Percentiles rank a stretch among this genome's conserved stretches.
Conservation (phyloP, 2,113 vertebrate genomes). For the Oncorhynchus gorbuscha region DNA sequence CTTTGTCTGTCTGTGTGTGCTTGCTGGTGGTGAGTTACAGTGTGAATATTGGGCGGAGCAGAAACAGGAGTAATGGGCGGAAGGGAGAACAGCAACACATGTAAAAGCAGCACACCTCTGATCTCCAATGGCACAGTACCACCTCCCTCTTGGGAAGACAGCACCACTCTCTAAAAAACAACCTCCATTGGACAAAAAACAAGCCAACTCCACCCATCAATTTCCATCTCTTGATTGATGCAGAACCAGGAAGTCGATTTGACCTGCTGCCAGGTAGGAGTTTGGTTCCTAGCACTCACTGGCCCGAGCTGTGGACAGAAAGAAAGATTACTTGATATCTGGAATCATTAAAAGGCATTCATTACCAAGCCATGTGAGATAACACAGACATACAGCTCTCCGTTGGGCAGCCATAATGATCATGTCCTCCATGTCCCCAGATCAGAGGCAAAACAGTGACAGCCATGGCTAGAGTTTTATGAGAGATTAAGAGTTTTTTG, state of each 20-base stretch:
- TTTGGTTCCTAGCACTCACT: slow-evolving; percentile 68
- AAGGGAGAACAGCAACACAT: slow-evolving; percentile 37
- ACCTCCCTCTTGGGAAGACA: slow-evolving; percentile 3
- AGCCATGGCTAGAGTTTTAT: no score
- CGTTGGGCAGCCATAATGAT: no score
- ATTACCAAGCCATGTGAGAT: not conserved
- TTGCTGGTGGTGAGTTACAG: not conserved
- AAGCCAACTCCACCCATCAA: slow-evolving; percentile 27
- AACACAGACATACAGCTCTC: not conserved
- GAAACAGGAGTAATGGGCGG: slow-evolving; percentile 36
- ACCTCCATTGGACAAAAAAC: slow-evolving; percentile 17
- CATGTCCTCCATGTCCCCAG: no score
- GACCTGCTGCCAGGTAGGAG: slow-evolving; percentile 6
- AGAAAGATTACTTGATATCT: not conserved
- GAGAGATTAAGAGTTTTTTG: no score
- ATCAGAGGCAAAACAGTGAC: no score
- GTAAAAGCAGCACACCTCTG: slow-evolving; percentile 2
- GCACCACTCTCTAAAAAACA: slow-evolving; percentile 37
- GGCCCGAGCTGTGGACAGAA: slow-evolving; percentile 59
- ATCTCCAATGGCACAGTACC: slow-evolving; percentile 10
- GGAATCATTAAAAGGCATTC: not conserved
- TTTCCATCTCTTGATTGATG: slow-evolving; percentile 29
- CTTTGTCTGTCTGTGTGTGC: slow-evolving; percentile 15
- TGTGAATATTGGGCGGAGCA: slow-evolving; percentile 1
- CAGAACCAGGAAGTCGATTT: slow-evolving; percentile 25